Base-by-base conservation (phyloP, 2,797 vertebrate genomes). In the Mastacembelus armatus region DNA sequence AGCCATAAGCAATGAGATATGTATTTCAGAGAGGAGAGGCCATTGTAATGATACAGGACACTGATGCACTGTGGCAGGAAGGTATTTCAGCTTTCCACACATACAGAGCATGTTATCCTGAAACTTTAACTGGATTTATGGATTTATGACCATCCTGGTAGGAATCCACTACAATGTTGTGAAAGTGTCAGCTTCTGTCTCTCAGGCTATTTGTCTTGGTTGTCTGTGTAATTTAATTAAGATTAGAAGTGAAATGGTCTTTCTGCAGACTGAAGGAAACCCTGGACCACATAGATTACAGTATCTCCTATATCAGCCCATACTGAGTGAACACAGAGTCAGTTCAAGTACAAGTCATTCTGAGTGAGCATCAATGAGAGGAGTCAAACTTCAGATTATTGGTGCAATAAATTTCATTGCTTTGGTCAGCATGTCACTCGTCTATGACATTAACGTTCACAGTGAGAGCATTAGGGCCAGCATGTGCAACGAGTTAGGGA, bases 181-280 rank as follows among this genome's bases (percentile, higher is more conserved):
- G 32, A 58, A 77, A 52, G 54, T 59, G 68, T 66, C 49, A 3
- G 40, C 45, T 24, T 39, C 45, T 42, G 24, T 10, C n/a, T 42
- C n/a, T n/a, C 16, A 3, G 49, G 32, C 67, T 48, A 45, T 81
- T 68, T 72, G 56, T 78, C 78, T 75, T 29, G 21, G 26, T 71
- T 56, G 49, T 78, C 27, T 42, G 1, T 62, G 69, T 33, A 71
- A 75, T 78, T 66, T 58, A 67, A 73, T 70, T 82, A 78, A 73
- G 74, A 85, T 67, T 49, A 57, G 57, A 75, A 49, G 26, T 51
- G 63, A 65, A 69, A 66, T 43, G 48, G 30, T 51, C 14, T 21
- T 3, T 36, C 32, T 47, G 42, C 51, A 48, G 45, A 5, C 5
- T 30, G 38, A 39, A 44, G 16, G 42, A 19, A 38, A 48, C 47